A percentile compares a stretch with the other conserved stretches of the same genome.
Evolutionary conservation across 2,797 vertebrate species (phyloP).

Genomic region (Geotria australis): DNA sequence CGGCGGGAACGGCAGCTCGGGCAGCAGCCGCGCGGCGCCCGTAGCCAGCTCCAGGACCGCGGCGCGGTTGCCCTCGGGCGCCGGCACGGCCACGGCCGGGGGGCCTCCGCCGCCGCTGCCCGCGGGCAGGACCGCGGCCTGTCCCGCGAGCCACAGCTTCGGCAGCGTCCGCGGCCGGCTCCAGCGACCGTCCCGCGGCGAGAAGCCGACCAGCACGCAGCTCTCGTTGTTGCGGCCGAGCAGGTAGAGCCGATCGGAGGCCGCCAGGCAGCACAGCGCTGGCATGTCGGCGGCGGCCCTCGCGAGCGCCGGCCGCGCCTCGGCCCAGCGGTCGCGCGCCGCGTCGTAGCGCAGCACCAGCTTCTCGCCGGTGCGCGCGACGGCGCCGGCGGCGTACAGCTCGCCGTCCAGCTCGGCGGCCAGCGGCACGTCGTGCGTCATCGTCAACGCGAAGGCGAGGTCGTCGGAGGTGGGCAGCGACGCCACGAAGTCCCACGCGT

Average conservation of each 20-base stretch:
- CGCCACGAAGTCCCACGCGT: constrained; percentile 23
- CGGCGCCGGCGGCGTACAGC: constrained; percentile 22
- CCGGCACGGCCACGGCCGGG: constrained; percentile 12
- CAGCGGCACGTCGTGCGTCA: constrained; percentile 27
- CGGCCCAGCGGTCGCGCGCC: constrained; percentile 21
- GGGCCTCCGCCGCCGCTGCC: background rate
- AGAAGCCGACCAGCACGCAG: constrained; percentile 21
- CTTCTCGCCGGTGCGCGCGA: constrained; percentile 26
- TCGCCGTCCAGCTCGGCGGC: constrained; percentile 10
- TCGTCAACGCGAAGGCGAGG: constrained; percentile 23
- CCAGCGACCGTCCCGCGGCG: constrained; percentile 14
- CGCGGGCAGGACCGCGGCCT: constrained; percentile 11
- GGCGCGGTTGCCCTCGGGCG: constrained; percentile 11
- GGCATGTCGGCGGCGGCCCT: constrained; percentile 17
- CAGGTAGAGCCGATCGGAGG: constrained; percentile 17
- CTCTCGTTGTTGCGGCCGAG: constrained; percentile 21
- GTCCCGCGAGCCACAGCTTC: constrained; percentile 18
- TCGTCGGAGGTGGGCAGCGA: constrained; percentile 20
- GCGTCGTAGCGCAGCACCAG: constrained; percentile 20
- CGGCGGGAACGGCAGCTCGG: constrained; percentile 14
- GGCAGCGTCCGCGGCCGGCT: constrained; percentile 8
- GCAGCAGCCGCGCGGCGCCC: constrained; percentile 9
- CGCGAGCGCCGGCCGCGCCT: constrained; percentile 24
- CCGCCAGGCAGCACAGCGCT: constrained; percentile 22
- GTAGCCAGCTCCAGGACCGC: constrained; percentile 11